phyloP scores from a whole-genome alignment of 2,888 invertebrate species.

The Mamestra brassicae region DNA sequence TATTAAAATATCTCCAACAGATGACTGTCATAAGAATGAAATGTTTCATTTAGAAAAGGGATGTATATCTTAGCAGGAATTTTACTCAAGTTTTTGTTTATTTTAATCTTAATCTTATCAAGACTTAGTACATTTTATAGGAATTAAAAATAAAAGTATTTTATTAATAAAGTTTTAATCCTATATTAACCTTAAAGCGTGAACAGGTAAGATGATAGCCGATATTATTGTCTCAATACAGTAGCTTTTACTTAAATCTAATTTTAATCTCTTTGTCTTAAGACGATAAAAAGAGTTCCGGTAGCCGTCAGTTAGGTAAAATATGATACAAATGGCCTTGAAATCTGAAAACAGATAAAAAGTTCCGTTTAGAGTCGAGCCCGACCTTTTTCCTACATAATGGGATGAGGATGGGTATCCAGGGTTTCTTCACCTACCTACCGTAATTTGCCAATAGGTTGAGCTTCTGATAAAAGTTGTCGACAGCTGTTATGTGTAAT shows the following conservation, averaged over 20 bases:
- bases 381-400: conserved; percentile 70
- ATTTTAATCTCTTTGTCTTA: conserved; percentile 57
- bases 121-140: neutral
- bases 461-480: conserved; percentile 53
- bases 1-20: neutral
- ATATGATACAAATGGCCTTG: conserved; percentile 68
- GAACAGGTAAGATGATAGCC: conserved; percentile 13
- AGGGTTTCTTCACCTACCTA: conserved; percentile 59
- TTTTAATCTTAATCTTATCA: neutral
- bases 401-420: conserved; percentile 65
- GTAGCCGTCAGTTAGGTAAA: conserved; percentile 55
- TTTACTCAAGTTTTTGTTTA: neutral
- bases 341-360: conserved; percentile 71
- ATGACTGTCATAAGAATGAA: neutral
- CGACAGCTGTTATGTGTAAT: conserved; percentile 40
- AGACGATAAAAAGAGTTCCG: conserved; percentile 47
- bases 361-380: conserved; percentile 63
- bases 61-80: neutral
- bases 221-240: conserved; percentile 21
- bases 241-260: conserved; percentile 22
- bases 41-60: neutral
- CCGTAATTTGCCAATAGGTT: conserved; percentile 63
- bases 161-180: neutral
- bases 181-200: neutral
- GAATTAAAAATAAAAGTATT: neutral